Evolutionary conservation across 2,888 invertebrate genomes (phyloP).

Genomic region (Rhorus exstirpatorius): DNA sequence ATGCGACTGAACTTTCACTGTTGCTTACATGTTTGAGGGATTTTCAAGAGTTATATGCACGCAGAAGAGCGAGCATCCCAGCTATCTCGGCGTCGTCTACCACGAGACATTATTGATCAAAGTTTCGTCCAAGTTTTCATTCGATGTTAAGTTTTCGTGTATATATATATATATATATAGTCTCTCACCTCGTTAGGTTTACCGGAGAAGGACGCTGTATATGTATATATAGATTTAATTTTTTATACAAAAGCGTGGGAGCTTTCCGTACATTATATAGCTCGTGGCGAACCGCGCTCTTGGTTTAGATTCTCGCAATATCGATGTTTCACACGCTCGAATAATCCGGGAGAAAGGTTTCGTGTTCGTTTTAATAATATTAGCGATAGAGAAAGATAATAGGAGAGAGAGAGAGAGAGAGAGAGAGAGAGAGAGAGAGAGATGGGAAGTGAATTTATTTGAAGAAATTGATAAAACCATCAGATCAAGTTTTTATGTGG

Average conservation of each 20-base stretch:
- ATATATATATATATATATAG: no score
- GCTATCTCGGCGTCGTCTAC: constrained; percentile 3
- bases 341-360: constrained; percentile 9
- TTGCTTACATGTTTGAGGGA: constrained; percentile 21
- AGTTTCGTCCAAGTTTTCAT: constrained; percentile 50
- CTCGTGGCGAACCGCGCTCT: constrained; percentile 34
- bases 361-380: constrained; percentile 4
- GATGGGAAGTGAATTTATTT: no score
- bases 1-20: constrained; percentile 17
- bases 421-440: no score
- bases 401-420: no score
- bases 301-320: constrained; percentile 31
- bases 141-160: constrained; percentile 34
- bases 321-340: constrained; percentile 27
- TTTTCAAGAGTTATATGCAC: constrained; percentile 18
- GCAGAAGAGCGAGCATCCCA: neutral
- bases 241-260: neutral
- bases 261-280: neutral
- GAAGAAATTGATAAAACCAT: no score
- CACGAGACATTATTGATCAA: constrained; percentile 42
- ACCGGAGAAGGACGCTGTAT: neutral
- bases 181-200: constrained; percentile 47
- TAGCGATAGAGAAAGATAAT: no score
- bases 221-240: neutral
- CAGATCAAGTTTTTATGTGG: no score